A percentile compares a stretch with the other conserved stretches of the same genome.
phyloP scores from a whole-genome alignment of 1,140 invertebrate species.

The Galleria mellonella region DNA sequence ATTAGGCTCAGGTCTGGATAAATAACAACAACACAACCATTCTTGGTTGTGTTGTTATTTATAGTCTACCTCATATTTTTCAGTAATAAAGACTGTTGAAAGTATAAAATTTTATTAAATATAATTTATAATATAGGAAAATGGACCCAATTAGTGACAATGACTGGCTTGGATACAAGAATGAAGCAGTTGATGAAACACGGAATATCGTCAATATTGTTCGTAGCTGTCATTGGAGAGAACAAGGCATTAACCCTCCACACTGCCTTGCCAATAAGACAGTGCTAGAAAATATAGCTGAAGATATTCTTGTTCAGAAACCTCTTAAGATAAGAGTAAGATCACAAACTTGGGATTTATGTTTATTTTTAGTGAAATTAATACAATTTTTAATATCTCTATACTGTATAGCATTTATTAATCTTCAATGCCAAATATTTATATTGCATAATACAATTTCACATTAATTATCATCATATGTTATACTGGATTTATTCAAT shows the following conservation, averaged over 20 bases:
- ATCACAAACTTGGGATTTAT: constrained; percentile 9
- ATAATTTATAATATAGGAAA: constrained; percentile 26
- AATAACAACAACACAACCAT: no score
- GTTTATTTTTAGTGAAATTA: constrained; percentile 2
- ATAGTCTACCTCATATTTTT: no score
- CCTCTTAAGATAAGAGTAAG: constrained; percentile 58
- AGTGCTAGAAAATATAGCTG: constrained; percentile 62
- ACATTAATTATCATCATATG: no score
- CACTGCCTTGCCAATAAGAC: constrained; percentile 46
- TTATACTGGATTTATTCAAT: no score
- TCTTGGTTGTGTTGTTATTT: no score
- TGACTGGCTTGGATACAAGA: constrained; percentile 56
- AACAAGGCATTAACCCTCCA: constrained; percentile 46
- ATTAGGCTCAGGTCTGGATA: no score
- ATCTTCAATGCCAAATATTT: no score
- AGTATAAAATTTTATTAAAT: no score
- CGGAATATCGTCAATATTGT: constrained; percentile 48
- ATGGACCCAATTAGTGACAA: constrained; percentile 59
- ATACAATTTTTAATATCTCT: no score
- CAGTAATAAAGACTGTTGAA: no score
- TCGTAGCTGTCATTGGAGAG: constrained; percentile 58
- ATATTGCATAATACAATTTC: no score
- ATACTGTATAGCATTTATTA: no score
- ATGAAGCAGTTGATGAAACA: constrained; percentile 47
- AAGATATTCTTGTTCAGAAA: constrained; percentile 62